phyloP scores from a whole-genome alignment of 1,140 invertebrate species.

The Hydropsyche tenuis region DNA sequence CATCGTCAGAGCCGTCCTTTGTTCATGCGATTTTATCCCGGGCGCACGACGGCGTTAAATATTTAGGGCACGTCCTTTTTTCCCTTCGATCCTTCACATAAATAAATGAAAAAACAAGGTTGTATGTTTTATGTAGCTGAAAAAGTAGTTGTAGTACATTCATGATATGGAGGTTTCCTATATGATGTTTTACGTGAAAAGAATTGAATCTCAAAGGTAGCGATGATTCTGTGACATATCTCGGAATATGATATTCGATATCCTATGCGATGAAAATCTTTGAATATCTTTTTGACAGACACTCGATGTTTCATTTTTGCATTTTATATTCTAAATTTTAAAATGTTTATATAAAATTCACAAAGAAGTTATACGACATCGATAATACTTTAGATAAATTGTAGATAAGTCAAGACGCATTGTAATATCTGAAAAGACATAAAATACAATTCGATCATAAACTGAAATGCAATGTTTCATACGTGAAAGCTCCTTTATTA shows the following conservation, averaged over 20 bases:
- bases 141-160: slow-evolving; percentile 14
- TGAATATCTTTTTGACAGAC: too few relatives aligned
- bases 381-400: too few relatives aligned
- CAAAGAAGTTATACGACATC: too few relatives aligned
- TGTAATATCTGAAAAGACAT: not conserved
- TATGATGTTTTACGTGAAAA: slow-evolving; percentile 12
- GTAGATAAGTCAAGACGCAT: not conserved
- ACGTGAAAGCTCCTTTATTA: not conserved
- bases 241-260: not conserved
- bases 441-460: not conserved
- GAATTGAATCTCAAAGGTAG: slow-evolving; percentile 16
- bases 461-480: not conserved
- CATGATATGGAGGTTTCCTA: not conserved
- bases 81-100: not conserved
- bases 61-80: slow-evolving; percentile 3
- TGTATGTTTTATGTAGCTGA: slow-evolving; percentile 10
- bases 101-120: slow-evolving; percentile 15
- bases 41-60: not conserved
- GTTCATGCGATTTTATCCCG: too few relatives aligned
- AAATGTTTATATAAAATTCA: too few relatives aligned
- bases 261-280: not conserved
- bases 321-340: too few relatives aligned
- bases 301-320: too few relatives aligned
- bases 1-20: too few relatives aligned
- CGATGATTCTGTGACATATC: slow-evolving; percentile 2